Evolutionary conservation across 1,140 invertebrate genomes (phyloP).

Genomic region (Melipona quadrifasciata): DNA sequence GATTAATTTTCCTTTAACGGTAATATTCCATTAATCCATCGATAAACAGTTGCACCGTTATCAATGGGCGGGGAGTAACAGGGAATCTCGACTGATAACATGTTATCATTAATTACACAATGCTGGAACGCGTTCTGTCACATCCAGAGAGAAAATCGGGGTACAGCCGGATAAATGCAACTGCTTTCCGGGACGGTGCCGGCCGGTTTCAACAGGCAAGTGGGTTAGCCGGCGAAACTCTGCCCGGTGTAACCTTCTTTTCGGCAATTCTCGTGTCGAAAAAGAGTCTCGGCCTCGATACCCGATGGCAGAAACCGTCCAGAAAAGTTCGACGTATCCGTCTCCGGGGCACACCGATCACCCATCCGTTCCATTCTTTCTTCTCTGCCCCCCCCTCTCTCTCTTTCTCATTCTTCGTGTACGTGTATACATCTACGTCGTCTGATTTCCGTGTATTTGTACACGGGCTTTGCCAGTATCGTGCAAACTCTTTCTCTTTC

Average conservation of each 20-base stretch:
- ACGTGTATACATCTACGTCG: no score
- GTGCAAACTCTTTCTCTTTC: constrained; percentile 7
- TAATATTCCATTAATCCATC: constrained; percentile 67
- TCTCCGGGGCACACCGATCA: constrained; percentile 47
- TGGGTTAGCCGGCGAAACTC: constrained; percentile 75
- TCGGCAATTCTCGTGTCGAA: constrained; percentile 27
- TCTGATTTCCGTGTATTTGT: background rate
- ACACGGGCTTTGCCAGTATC: constrained; percentile 26
- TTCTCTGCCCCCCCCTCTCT: background rate
- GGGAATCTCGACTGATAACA: constrained; percentile 33
- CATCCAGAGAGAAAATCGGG: constrained; percentile 26
- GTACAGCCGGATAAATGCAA: constrained; percentile 58
- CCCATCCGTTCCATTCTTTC: background rate
- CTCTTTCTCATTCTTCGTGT: background rate
- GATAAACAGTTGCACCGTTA: constrained; percentile 55
- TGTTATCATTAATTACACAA: constrained; percentile 52
- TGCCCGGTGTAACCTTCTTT: constrained; percentile 63
- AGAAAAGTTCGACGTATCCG: constrained; percentile 61
- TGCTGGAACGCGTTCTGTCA: constrained; percentile 30
- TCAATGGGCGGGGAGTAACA: background rate
- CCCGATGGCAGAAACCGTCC: constrained; percentile 30
- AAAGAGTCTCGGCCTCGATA: constrained; percentile 65
- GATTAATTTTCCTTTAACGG: constrained; percentile 55
- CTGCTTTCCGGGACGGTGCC: constrained; percentile 55
- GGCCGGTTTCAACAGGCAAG: constrained; percentile 65